Evolutionary conservation across 2,113 vertebrate genomes (phyloP), one percentile per base, ranked within the genome.

Genomic region (Mystacornis crossleyi): DNA sequence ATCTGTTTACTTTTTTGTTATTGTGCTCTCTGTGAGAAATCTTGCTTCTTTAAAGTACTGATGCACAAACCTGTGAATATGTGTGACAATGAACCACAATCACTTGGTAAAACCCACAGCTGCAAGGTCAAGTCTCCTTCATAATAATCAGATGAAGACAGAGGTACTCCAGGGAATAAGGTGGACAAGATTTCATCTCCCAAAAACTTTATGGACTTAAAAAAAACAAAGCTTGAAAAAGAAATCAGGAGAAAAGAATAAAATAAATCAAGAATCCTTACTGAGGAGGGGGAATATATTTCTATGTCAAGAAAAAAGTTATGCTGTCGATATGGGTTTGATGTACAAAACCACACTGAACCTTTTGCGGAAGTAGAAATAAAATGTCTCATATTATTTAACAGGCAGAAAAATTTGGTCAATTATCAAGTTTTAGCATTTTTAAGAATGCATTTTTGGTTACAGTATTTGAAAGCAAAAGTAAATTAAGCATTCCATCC

Each of bases 1-100:
- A 91, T 61, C 70, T 92, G 66, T 78, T 95, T 91, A 83, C 31
- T 34, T 94, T 96, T 74, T 71, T 65, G 60, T 78, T 54, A 31
- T 38, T 58, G 14, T 60, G 8, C 4, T 79, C 9, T 84, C 29
- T 72, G 42, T 38, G 66, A 92, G 78, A 91, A 74, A 72, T 54
- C 7, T 70, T 64, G 10, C 16, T 66, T 16, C 26, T 82, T 43
- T n/a, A 33, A 58, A 89, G 6, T 61, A 47, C 19, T 33, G 15
- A 43, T 89, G 34, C 24, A 50, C 12, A 73, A 71, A 71, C 15
- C 47, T 26, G 10, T 50, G 8, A 50, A 16, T 36, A 2, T n/a
- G 12, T 21, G 9, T 36, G 23, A 23, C 10, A 42, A 18, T 21
- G 12, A 47, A 57, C 12, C 65, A 31, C 23, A 42, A 50, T 4